Conservation (phyloP, 2,797 vertebrate genomes). For the Girardinus metallicus region DNA sequence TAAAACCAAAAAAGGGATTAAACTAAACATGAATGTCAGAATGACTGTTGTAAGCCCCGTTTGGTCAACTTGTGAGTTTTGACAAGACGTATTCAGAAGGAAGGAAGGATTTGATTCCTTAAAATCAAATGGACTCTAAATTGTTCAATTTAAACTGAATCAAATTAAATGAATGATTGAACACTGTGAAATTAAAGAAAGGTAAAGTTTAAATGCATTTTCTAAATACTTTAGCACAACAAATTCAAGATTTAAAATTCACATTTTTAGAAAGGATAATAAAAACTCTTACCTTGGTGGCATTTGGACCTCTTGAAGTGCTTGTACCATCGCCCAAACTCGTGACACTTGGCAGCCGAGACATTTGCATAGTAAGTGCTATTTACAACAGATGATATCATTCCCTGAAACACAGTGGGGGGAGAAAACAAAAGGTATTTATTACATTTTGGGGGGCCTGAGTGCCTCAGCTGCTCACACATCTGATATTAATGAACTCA, state of each 20-base stretch:
- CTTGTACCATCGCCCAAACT: slow-evolving; percentile 99
- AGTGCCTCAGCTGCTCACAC: slow-evolving; percentile 75
- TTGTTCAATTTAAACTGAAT: neutral
- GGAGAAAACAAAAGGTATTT: slow-evolving; percentile 71
- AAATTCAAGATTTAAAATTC: neutral
- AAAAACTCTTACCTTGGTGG: slow-evolving; percentile 84
- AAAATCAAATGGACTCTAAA: neutral
- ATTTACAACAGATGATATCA: slow-evolving; percentile 99
- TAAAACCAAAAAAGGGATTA: neutral
- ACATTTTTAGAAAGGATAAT: slow-evolving; percentile 14
- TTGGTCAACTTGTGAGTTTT: neutral
- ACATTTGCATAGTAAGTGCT: slow-evolving; percentile 99
- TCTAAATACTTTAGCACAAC: neutral
- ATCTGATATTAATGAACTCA: slow-evolving; percentile 80
- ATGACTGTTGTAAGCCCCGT: neutral
- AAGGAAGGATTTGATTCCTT: neutral
- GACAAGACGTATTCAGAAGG: neutral
- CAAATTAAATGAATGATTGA: neutral
- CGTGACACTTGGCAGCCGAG: slow-evolving; percentile 96
- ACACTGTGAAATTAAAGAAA: neutral
- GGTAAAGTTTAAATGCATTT: neutral
- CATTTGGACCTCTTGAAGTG: slow-evolving; percentile 96
- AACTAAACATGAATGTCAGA: neutral
- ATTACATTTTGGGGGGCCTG: slow-evolving; percentile 64
- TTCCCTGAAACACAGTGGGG: slow-evolving; percentile 84